Evolutionary conservation across 1,140 invertebrate genomes (phyloP), one percentile per base, ranked within the genome.

Genomic region (Cydia strobilella): DNA sequence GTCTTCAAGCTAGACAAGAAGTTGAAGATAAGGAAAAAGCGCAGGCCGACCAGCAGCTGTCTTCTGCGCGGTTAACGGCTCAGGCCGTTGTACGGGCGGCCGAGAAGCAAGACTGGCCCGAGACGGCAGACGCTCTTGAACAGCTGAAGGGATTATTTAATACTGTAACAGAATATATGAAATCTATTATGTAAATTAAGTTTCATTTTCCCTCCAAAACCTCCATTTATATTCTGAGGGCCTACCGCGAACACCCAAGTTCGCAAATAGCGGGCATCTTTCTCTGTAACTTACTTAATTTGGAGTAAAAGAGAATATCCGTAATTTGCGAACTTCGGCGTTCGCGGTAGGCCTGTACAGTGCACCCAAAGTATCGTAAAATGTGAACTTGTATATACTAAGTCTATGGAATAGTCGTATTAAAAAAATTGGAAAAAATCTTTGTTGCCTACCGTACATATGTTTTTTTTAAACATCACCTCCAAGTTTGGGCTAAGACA

Each of bases 51-150:
- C 94, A 94, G 25, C 93, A 94, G 66, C 82, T 96, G 3, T 95
- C 94, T 2, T 95, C 95, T 3, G 94, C 94, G 0, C 93, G 95
- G 63, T 80, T 96, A 6, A 94, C 94, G 0, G 90, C 94, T 9
- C 95, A 95, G 72, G 93, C 92, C 13, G 92, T 94, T 18, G 78
- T 94, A 45, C 90, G 91, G 27, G 94, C 93, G 42, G 88, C 92
- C 0, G 93, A 94, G 75, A 93, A 93, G 79, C 89, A 94, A 73
- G 82, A 90, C 45, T 94, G 93, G 86, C 79, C 86, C 0, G 88
- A 93, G 76, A 88, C 88, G 23, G 75, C 88, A 39, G 78, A 82
- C 3, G 76, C 88, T 15, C 35, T 86, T 7, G 72, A 81, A 59
- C 72, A 82, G 35, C 80, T 94, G 23, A 84, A 86, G 75, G 77